These are phyloP conservation scores for Porites rus DNA, from an alignment of 92 coral and sea anemone species.

Conservation along the genomic window DNA sequence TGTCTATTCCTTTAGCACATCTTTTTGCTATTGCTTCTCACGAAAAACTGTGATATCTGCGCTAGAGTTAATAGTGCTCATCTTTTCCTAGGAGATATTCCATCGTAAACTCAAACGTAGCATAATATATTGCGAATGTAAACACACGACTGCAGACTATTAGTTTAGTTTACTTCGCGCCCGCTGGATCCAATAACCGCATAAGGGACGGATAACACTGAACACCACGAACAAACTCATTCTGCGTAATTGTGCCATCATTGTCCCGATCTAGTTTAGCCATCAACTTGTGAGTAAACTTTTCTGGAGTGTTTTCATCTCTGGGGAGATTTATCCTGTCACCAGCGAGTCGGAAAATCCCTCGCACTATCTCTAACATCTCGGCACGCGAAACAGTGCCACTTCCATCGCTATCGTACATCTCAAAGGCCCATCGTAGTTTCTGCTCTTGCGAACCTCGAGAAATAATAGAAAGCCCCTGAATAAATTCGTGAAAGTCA, in stretches of 20 bases:
- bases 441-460: slow-evolving; percentile 96
- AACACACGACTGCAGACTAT: slow-evolving; percentile 22
- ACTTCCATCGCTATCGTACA: slow-evolving; percentile 97
- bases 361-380: slow-evolving; percentile 96
- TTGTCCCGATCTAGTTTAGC: slow-evolving; percentile 91
- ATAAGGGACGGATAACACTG: slow-evolving; percentile 96
- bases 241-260: slow-evolving; percentile 90
- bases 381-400: slow-evolving; percentile 91
- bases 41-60: not conserved
- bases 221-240: slow-evolving; percentile 96
- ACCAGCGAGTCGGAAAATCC: slow-evolving; percentile 96
- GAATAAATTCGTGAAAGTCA: slow-evolving; percentile 96
- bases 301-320: slow-evolving; percentile 97
- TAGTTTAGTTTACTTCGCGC: slow-evolving; percentile 53
- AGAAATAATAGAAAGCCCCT: slow-evolving; percentile 91
- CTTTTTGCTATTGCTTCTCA: not conserved
- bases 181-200: slow-evolving; percentile 88
- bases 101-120: slow-evolving; percentile 32
- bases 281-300: slow-evolving; percentile 95
- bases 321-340: slow-evolving; percentile 78
- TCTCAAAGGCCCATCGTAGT: slow-evolving; percentile 98
- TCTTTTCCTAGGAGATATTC: slow-evolving; percentile 5
- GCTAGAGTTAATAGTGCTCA: not conserved
- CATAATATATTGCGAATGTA: slow-evolving; percentile 36
- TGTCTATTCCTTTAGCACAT: not conserved